A percentile compares a stretch with the other conserved stretches of the same genome.
phyloP scores from a whole-genome alignment of 2,797 vertebrate genomes.

The Falco cherrug region DNA sequence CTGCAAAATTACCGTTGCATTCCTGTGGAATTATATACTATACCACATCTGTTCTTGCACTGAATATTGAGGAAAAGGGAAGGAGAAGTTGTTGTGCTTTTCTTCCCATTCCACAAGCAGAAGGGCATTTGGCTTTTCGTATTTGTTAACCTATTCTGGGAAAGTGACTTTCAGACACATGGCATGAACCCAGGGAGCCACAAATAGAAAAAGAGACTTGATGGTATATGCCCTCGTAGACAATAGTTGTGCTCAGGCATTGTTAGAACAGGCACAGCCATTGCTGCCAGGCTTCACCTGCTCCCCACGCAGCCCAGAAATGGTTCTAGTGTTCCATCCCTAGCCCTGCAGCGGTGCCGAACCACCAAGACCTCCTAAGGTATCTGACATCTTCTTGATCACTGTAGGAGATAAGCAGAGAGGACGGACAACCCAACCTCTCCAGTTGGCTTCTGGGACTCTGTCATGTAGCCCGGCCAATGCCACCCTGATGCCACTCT shows the following conservation, averaged over 20 bases:
- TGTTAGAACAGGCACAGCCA: not conserved
- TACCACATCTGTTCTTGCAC: not conserved
- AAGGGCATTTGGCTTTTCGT: not conserved
- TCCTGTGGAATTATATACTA: not conserved
- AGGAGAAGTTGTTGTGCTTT: not conserved
- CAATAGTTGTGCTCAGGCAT: not conserved
- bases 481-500: not conserved
- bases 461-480: not conserved
- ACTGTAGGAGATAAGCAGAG: not conserved
- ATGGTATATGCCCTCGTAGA: not conserved
- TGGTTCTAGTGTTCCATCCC: rapidly evolving
- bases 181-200: not conserved
- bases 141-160: not conserved
- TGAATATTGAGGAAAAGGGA: not conserved
- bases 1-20: not conserved
- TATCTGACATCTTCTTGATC: not conserved
- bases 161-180: slow-evolving; percentile 6
- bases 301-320: not conserved
- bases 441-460: not conserved
- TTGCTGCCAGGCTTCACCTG: not conserved
- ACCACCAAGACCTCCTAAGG: not conserved
- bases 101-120: not conserved
- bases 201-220: not conserved
- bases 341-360: not conserved
- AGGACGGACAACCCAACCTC: not conserved